Evolutionary conservation across 2,797 vertebrate genomes (phyloP).

Genomic region (Acanthurus lineatus): DNA sequence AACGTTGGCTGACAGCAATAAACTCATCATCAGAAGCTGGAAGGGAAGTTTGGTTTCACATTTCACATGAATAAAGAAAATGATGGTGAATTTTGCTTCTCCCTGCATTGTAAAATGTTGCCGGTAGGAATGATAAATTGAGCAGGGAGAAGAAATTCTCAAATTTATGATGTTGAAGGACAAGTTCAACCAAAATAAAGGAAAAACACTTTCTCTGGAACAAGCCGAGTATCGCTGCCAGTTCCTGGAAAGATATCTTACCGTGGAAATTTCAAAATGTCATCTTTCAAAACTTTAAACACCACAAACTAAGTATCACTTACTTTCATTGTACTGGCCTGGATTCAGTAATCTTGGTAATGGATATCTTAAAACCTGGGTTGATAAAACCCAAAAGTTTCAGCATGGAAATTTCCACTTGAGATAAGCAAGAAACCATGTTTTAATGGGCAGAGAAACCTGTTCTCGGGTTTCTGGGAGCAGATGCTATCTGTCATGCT

Average conservation of each 20-base stretch:
- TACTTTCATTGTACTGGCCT: neutral
- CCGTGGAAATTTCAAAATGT: neutral
- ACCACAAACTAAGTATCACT: neutral
- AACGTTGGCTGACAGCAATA: neutral
- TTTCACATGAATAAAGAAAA: conserved; percentile 2
- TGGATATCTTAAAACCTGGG: neutral
- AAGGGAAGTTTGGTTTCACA: neutral
- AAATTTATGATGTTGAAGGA: conserved; percentile 2
- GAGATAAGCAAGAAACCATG: neutral
- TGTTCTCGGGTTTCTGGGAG: neutral
- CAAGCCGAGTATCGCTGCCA: too few species aligned
- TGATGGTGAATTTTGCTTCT: neutral
- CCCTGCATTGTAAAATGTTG: neutral
- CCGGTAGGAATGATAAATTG: neutral
- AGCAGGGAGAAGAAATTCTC: neutral
- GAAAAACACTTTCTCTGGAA: neutral
- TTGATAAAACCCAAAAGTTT: neutral
- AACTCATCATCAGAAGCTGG: neutral
- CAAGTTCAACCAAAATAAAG: neutral
- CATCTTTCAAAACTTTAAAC: neutral
- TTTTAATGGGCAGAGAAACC: neutral
- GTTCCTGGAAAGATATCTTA: neutral
- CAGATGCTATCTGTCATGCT: neutral
- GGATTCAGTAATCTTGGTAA: neutral
- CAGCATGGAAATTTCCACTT: neutral